Evolutionary conservation across 2,888 invertebrate species (phyloP), one percentile per base, ranked within the genome.

Genomic region (Schrankia costaestrigalis): DNA sequence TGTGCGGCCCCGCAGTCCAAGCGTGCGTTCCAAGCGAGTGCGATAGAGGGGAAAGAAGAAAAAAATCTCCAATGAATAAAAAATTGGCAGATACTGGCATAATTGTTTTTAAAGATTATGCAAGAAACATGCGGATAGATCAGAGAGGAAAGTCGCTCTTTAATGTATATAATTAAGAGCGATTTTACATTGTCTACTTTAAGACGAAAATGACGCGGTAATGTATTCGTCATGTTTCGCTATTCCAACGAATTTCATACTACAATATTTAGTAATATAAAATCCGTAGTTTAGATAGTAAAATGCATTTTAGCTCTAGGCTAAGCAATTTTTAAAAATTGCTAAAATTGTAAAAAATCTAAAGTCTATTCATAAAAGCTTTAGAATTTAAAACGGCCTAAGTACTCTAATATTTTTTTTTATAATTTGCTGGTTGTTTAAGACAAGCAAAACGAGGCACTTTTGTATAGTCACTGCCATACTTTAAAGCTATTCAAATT

Each of bases 1-100:
- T 81, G 81, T 78, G 73, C 72, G 53, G 63, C 68, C 78, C 85
- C 83, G 84, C 73, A 76, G 83, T 84, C 87, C 83, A 85, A 86
- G 87, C 87, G 86, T 86, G 87, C 87, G 84, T 66, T 85, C 86
- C 87, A 87, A 87, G 87, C 86, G 82, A 86, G 86, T 87, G 86
- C 85, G 83, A 85, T 80, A 86, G 85, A 83, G 75, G 80, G 77
- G 67, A 77, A 76, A 78, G 74, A 78, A 78, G 73, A 79, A 83
- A 81, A 79, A 82, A 78, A 61, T 60, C 31, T 68, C 61, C 73
- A 79, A 80, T 86, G 83, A 86, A 82, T 85, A 85, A 81, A 80
- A 80, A 75, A 64, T 59, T 65, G 47, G 58, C 58, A 50, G 15
- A 43, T 43, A 44, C 37, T 47, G 46, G 44, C 46, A 36, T 41